Evolutionary conservation across 2,888 invertebrate species (phyloP), one percentile per base, ranked within the genome.

Genomic region (Crioceris asparagi): DNA sequence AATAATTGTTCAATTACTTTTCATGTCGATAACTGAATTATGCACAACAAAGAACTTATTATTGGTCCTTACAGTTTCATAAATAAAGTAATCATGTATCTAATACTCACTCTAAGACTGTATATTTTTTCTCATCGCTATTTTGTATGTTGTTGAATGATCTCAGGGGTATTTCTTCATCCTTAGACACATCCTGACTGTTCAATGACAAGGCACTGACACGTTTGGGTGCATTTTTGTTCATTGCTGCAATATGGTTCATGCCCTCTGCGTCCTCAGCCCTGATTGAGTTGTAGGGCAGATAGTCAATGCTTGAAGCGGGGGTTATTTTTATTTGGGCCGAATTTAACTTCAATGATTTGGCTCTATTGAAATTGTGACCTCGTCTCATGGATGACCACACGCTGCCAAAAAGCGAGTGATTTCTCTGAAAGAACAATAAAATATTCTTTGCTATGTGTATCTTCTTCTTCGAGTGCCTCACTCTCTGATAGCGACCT

Each of bases 371-470:
- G 51, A 76, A 73, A 49, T 69, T 67, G 52, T 83, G 83, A 35
- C 74, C 72, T 42, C 85, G 75, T 56, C 86, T 74, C 72, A 93
- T 85, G 43, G 91, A 90, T 6, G 91, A 90, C 91, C 92, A 92
- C 18, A 94, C 91, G 55, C 85, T 91, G 37, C 96, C 96, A 59
- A 96, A 96, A 34, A 96, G 69, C 32, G 91, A 88, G 65, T 96
- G 96, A 63, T 96, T 93, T 60, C 96, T 79, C 93, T 94, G 72
- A 10, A 70, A 71, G 14, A 30, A 43, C 29, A 36, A 29, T 36
- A 33, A 25, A 21, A 25, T n/a, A 30, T 11, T 35, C n/a, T n/a
- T n/a, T n/a, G n/a, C n/a, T n/a, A n/a, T n/a, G n/a, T n/a, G n/a
- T n/a, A n/a, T n/a, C n/a, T n/a, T n/a, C n/a, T n/a, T n/a, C n/a